phyloP scores from a whole-genome alignment of 2,797 vertebrate genomes.

The Merluccius polli region DNA sequence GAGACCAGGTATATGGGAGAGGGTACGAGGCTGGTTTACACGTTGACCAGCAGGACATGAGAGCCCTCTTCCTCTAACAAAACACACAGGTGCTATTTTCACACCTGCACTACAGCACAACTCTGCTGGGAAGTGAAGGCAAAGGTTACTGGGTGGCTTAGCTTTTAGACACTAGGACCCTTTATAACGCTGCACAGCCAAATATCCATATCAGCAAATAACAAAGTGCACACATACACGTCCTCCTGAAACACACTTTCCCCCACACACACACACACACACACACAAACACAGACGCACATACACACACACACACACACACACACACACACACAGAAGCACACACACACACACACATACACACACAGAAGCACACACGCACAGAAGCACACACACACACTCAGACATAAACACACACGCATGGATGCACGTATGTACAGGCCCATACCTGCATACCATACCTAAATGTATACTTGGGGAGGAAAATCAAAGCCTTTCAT shows the following conservation, averaged over 20 bases:
- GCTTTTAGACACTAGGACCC: conserved; percentile 55
- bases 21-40: conserved; percentile 49
- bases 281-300: conserved; percentile 7
- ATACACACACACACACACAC: conserved; percentile 14
- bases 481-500: conserved; percentile 43
- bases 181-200: conserved; percentile 55
- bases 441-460: conserved; percentile 39
- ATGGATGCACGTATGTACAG: conserved; percentile 29
- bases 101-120: conserved; percentile 56
- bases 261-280: neutral
- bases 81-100: conserved; percentile 75
- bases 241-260: neutral
- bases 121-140: conserved; percentile 57
- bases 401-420: conserved; percentile 10
- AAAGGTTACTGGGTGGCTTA: conserved; percentile 57
- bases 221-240: conserved; percentile 6
- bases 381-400: conserved; percentile 5
- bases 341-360: conserved; percentile 1
- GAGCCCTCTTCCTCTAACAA: conserved; percentile 57
- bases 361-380: conserved; percentile 1
- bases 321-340: conserved; percentile 27
- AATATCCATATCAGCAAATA: conserved; percentile 40
- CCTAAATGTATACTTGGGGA: conserved; percentile 29
- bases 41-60: conserved; percentile 62
- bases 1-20: conserved; percentile 25